These are phyloP conservation scores for Scaptodrosophila lebanonensis DNA, from an alignment of 1,140 invertebrate genomes.

Conservation along the genomic window DNA sequence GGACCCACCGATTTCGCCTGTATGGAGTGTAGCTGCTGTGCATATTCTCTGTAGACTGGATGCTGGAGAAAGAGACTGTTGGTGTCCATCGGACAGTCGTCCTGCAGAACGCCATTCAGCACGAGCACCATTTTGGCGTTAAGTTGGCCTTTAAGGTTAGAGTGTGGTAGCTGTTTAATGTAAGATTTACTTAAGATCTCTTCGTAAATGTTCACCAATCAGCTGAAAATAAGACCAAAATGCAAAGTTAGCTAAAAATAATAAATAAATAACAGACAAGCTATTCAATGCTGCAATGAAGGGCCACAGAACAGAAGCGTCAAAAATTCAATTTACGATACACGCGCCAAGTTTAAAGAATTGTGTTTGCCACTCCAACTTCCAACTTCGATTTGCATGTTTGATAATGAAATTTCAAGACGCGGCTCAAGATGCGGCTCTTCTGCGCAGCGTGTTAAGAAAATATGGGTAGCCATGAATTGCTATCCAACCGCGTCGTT, in stretches of 20 bases:
- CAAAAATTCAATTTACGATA: conserved; percentile 71
- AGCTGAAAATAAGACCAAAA: no score
- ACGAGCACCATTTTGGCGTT: conserved; percentile 89
- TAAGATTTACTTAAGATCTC: no score
- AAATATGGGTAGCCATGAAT: conserved; percentile 26
- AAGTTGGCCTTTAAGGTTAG: conserved; percentile 10
- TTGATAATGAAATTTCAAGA: conserved; percentile 62
- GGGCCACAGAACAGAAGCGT: conserved; percentile 65
- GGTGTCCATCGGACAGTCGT: conserved; percentile 89
- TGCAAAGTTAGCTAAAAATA: conserved; percentile 32
- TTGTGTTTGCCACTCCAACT: not conserved
- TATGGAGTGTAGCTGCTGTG: conserved; percentile 86
- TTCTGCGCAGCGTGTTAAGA: no score
- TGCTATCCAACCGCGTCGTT: no score
- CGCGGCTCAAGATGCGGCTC: no score
- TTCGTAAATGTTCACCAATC: no score
- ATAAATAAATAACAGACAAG: not conserved
- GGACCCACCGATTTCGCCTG: conserved; percentile 83
- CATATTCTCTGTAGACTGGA: conserved; percentile 90
- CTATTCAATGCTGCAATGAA: no score
- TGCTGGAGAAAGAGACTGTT: conserved; percentile 86
- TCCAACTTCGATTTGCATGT: conserved; percentile 50
- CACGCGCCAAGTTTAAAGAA: conserved; percentile 33
- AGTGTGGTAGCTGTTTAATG: not conserved
- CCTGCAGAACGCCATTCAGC: conserved; percentile 89